phyloP scores from a whole-genome alignment of 2,113 vertebrate genomes.

The Pampusana beccarii region DNA sequence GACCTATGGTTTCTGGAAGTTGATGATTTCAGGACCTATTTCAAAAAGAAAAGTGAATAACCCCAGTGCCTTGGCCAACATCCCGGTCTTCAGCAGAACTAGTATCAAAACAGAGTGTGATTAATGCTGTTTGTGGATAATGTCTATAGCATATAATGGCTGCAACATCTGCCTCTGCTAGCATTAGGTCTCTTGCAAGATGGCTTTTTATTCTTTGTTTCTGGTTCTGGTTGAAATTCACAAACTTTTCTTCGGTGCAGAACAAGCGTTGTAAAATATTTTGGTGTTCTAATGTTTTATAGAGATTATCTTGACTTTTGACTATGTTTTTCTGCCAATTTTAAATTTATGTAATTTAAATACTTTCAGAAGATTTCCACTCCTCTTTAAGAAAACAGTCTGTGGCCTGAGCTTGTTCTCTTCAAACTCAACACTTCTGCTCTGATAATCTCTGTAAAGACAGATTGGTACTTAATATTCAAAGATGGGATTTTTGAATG shows the following conservation, averaged over 20 bases:
- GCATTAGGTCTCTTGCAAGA: not conserved
- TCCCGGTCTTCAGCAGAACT: not conserved
- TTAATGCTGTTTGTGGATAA: too few species aligned
- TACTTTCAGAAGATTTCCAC: not conserved
- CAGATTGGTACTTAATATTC: not conserved
- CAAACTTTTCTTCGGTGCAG: not conserved
- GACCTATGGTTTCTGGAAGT: not conserved
- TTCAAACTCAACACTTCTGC: not conserved
- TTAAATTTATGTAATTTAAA: conserved; percentile 2
- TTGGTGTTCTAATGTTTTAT: not conserved
- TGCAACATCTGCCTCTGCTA: not conserved
- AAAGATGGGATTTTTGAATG: not conserved
- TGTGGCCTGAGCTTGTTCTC: not conserved
- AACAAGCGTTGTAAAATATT: not conserved
- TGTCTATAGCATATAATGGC: not conserved
- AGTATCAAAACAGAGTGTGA: conserved; percentile 10
- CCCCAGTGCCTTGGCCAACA: not conserved
- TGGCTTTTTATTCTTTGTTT: not conserved
- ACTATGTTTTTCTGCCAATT: conserved; percentile 1
- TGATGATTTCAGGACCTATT: conserved; percentile 17
- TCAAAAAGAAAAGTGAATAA: conserved; percentile 25
- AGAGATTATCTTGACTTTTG: not conserved
- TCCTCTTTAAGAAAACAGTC: not conserved
- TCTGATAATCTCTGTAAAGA: not conserved
- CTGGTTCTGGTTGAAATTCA: not conserved